A percentile compares a stretch with the other conserved stretches of the same genome.
These are phyloP conservation scores for Planiliza haematocheilus DNA, from an alignment of 2,113 vertebrate genomes.

Conservation along the genomic window DNA sequence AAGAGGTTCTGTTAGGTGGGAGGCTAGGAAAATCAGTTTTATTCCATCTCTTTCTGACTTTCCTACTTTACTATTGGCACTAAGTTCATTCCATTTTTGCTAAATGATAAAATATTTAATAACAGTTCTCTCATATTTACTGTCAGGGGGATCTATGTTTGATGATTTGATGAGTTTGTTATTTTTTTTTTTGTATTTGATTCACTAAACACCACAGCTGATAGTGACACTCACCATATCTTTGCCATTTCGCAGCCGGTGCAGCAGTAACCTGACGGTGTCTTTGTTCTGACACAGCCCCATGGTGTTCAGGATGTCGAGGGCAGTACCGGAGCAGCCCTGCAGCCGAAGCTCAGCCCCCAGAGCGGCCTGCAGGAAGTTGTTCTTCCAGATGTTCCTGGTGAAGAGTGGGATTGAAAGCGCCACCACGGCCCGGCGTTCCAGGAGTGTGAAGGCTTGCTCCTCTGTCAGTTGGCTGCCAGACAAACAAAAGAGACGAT, in stretches of 20 bases:
- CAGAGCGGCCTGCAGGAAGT: conserved; percentile 74
- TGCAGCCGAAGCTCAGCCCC: conserved; percentile 74
- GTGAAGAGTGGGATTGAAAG: conserved; percentile 77
- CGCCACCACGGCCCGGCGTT: conserved; percentile 68
- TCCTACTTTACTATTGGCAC: no score
- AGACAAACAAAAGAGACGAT: conserved; percentile 1
- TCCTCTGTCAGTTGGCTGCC: conserved; percentile 68
- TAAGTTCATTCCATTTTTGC: no score
- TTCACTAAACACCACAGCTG: no score
- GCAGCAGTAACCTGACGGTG: conserved; percentile 68
- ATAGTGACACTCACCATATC: conserved; percentile 49
- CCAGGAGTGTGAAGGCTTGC: conserved; percentile 68
- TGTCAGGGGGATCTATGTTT: no score
- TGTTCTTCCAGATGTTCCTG: conserved; percentile 79
- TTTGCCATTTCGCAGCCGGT: conserved; percentile 54
- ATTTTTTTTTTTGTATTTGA: no score
- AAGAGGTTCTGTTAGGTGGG: no score
- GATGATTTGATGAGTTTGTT: no score
- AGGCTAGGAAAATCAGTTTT: no score
- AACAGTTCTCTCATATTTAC: no score
- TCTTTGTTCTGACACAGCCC: conserved; percentile 79
- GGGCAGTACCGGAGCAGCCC: conserved; percentile 67
- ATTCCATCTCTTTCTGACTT: no score
- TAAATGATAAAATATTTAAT: no score
- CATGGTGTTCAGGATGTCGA: conserved; percentile 76